phyloP scores from a whole-genome alignment of 2,888 invertebrate genomes.

The Galerucella calmariensis region DNA sequence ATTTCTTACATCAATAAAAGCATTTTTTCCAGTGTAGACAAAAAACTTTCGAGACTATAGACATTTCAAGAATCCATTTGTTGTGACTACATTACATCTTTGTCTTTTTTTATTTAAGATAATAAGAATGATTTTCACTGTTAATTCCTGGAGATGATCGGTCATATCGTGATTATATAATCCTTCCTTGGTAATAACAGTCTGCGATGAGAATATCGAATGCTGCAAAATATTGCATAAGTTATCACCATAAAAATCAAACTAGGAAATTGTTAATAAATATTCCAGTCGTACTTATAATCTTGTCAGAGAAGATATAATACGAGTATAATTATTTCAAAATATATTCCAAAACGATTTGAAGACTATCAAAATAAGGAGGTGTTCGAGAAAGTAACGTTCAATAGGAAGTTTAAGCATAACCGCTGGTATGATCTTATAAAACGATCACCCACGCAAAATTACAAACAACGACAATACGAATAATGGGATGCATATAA shows the following conservation, averaged over 20 bases:
- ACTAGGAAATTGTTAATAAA: not conserved
- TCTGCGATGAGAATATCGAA: not conserved
- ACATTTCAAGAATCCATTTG: too few species aligned
- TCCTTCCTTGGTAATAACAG: not conserved
- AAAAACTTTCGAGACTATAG: too few species aligned
- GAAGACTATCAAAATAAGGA: slow-evolving; percentile 1
- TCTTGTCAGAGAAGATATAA: not conserved
- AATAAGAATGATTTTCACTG: too few species aligned
- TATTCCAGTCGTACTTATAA: not conserved
- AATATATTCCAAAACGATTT: not conserved
- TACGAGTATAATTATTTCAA: not conserved
- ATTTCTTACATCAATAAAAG: too few species aligned
- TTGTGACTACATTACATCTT: too few species aligned
- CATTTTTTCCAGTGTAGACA: too few species aligned
- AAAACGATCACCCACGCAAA: not conserved
- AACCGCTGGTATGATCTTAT: not conserved
- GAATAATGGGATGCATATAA: not conserved
- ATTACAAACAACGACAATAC: too few species aligned
- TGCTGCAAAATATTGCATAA: not conserved
- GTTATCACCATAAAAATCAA: not conserved
- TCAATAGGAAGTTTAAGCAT: not conserved
- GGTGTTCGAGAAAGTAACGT: not conserved
- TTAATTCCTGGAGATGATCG: too few species aligned
- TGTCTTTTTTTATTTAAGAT: too few species aligned
- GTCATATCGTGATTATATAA: too few species aligned